Conservation (phyloP, 2,888 invertebrate species). For the Formica aserva region DNA sequence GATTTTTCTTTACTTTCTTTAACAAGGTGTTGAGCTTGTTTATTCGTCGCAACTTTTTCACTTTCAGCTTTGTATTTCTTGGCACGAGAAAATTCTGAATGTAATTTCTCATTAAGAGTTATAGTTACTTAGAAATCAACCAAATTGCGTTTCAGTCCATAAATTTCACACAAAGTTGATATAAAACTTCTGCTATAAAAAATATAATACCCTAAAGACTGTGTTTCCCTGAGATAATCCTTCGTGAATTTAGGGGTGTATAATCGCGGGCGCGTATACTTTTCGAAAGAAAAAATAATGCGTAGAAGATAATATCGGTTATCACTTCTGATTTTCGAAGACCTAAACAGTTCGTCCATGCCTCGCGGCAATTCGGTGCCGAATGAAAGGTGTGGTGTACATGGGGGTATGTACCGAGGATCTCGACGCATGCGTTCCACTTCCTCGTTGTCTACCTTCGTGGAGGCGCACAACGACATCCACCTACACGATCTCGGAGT, state of each 20-base stretch:
- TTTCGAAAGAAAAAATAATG: neutral
- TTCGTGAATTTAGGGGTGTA: neutral
- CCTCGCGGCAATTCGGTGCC: slow-evolving; percentile 22
- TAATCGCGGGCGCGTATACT: neutral
- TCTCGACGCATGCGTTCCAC: slow-evolving; percentile 66
- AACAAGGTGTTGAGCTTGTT: neutral
- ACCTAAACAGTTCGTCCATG: slow-evolving; percentile 8
- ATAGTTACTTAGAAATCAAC: slow-evolving; percentile 13
- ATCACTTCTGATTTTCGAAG: neutral
- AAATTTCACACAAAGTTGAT: neutral
- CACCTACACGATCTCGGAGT: slow-evolving; percentile 48
- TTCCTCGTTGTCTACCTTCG: slow-evolving; percentile 46
- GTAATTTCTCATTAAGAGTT: slow-evolving; percentile 15
- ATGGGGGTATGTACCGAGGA: slow-evolving; percentile 40
- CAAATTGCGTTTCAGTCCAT: neutral
- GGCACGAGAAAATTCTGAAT: neutral
- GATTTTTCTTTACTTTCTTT: neutral
- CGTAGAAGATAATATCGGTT: neutral
- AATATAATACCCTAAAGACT: neutral
- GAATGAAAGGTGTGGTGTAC: slow-evolving; percentile 50
- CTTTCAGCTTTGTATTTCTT: neutral
- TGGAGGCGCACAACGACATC: slow-evolving; percentile 53
- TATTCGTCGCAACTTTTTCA: neutral
- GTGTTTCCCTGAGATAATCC: neutral
- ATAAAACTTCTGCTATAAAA: neutral